Conservation (phyloP, 2,113 vertebrate genomes). For the Fukomys damarensis region DNA sequence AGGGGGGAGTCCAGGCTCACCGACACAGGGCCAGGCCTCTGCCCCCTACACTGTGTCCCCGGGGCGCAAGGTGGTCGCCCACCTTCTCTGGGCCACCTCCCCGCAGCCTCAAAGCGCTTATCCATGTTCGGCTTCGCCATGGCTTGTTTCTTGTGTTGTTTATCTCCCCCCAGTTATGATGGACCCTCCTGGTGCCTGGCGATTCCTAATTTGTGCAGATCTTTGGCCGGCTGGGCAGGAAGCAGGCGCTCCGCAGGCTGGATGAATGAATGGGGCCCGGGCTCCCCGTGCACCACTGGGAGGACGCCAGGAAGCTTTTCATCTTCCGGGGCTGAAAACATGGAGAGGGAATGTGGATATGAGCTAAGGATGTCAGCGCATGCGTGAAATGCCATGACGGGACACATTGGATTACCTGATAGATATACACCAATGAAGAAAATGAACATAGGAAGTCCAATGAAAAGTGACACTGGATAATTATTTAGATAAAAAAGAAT, state of each 20-base stretch:
- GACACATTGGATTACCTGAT: neutral
- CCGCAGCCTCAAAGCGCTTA: neutral
- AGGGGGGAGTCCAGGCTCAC: neutral
- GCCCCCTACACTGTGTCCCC: neutral
- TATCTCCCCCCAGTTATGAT: neutral
- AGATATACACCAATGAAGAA: neutral
- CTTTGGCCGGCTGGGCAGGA: fast-evolving
- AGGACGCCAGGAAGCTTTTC: neutral
- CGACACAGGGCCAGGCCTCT: neutral
- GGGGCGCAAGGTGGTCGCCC: neutral
- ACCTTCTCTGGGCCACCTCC: neutral
- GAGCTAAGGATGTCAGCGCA: neutral
- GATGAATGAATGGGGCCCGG: fast-evolving
- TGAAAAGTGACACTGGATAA: neutral
- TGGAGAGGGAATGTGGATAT: neutral
- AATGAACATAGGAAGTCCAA: neutral
- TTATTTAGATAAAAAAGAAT: neutral
- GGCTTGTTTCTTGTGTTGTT: neutral
- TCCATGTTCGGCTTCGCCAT: neutral
- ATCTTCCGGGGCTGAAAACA: neutral
- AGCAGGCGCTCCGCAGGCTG: neutral
- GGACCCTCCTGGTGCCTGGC: fast-evolving
- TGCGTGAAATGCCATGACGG: neutral
- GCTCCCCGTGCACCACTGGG: neutral
- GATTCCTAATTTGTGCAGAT: neutral